Conservation (phyloP, 2,113 vertebrate species). For the Callipepla californica region DNA sequence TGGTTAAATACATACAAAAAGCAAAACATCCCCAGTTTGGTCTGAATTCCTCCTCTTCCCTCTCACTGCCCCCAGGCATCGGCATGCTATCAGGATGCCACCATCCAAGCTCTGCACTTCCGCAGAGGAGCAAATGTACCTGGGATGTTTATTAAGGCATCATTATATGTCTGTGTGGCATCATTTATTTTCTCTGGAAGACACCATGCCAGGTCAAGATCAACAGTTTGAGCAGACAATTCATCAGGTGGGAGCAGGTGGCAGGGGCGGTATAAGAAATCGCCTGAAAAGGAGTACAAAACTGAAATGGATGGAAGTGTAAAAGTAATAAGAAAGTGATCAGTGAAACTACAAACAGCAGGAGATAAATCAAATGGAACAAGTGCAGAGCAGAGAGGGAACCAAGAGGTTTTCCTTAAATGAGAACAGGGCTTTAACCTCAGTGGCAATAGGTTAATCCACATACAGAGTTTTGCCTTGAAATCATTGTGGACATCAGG, state of each 20-base stretch:
- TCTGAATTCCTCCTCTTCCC: neutral
- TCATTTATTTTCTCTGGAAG: slow-evolving; percentile 76
- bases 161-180: slow-evolving; percentile 62
- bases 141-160: slow-evolving; percentile 73
- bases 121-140: slow-evolving; percentile 36
- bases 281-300: slow-evolving; percentile 50
- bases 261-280: slow-evolving; percentile 63
- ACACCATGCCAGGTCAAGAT: slow-evolving; percentile 74
- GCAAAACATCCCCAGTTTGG: neutral
- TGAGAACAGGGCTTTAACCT: neutral
- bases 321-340: slow-evolving; percentile 79
- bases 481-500: neutral
- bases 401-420: slow-evolving; percentile 31
- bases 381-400: slow-evolving; percentile 20
- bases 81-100: neutral
- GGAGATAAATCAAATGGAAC: slow-evolving; percentile 69
- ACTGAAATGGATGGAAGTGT: slow-evolving; percentile 75
- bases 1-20: neutral
- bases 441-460: neutral
- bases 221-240: slow-evolving; percentile 68
- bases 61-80: neutral
- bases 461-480: neutral
- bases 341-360: slow-evolving; percentile 73
- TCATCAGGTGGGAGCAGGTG: slow-evolving; percentile 78
- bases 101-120: slow-evolving; percentile 17